Percentiles rank a stretch among this genome's conserved stretches.
Evolutionary conservation across 1,140 invertebrate genomes (phyloP).

Genomic region (Prorops nasuta): DNA sequence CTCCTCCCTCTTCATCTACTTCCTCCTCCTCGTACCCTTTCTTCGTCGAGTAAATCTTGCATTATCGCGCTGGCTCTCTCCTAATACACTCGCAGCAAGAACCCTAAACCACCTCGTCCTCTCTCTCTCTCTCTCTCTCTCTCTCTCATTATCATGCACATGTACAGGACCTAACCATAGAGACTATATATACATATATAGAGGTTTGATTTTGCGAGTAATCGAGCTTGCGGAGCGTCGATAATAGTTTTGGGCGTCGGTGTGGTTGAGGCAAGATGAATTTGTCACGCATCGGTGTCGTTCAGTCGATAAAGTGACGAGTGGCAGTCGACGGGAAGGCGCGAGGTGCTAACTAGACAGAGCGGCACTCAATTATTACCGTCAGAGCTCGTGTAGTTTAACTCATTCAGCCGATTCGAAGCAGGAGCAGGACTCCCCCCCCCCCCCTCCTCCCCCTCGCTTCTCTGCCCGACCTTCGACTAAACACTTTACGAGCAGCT

Average conservation of each 20-base stretch:
- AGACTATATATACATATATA: no score
- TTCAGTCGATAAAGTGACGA: constrained; percentile 51
- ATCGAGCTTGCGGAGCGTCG: no score
- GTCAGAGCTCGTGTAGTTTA: not conserved
- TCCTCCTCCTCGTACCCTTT: not conserved
- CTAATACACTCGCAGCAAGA: not conserved
- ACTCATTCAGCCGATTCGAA: constrained; percentile 17
- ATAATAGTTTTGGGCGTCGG: constrained; percentile 33
- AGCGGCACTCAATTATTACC: constrained; percentile 54
- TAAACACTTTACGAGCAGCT: constrained; percentile 57
- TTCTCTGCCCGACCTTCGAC: constrained; percentile 45
- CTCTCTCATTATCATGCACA: no score
- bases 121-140: constrained; percentile 9
- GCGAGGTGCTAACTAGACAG: constrained; percentile 52
- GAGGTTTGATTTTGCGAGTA: no score
- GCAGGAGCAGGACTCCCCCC: constrained; percentile 10
- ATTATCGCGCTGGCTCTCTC: no score
- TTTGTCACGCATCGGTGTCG: constrained; percentile 53
- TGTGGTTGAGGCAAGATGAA: constrained; percentile 46
- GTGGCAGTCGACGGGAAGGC: constrained; percentile 30
- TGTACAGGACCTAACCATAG: no score
- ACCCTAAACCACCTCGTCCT: not conserved
- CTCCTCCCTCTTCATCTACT: not conserved
- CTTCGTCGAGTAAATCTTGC: not conserved
- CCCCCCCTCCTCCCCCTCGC: constrained; percentile 27